phyloP scores from a whole-genome alignment of 2,888 invertebrate species.

The Gandaritis pyraliata region DNA sequence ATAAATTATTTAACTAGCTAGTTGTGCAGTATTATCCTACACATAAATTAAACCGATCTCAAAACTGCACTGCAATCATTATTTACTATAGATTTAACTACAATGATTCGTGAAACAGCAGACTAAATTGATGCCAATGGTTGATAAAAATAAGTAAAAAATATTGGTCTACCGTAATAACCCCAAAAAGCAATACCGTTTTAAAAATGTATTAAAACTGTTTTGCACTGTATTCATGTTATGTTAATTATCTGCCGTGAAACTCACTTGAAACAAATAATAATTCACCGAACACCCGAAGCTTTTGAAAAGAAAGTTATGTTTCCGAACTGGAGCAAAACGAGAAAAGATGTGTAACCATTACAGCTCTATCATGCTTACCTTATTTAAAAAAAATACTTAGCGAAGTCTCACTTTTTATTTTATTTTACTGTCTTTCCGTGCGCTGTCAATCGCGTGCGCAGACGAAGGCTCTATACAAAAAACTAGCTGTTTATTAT shows the following conservation, averaged over 20 bases:
- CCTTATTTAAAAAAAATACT: conserved; percentile 23
- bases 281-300: conserved; percentile 7
- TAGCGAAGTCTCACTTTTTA: conserved; percentile 9
- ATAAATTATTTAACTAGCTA: too few species aligned
- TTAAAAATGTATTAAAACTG: background rate
- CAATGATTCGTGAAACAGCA: too few species aligned
- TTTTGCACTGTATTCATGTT: background rate
- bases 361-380: conserved; percentile 11
- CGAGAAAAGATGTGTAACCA: background rate
- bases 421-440: conserved; percentile 3
- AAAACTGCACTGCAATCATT: too few species aligned
- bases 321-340: background rate
- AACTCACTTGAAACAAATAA: conserved; percentile 6
- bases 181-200: too few species aligned
- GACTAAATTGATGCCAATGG: too few species aligned
- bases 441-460: conserved; percentile 39
- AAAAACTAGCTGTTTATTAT: conserved; percentile 41
- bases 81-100: too few species aligned
- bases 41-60: too few species aligned
- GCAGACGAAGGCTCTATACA: conserved; percentile 38
- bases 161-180: too few species aligned
- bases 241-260: background rate
- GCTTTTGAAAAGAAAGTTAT: conserved; percentile 18
- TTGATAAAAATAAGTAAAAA: too few species aligned
- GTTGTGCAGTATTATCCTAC: too few species aligned